Evolutionary conservation across 2,888 invertebrate species (phyloP).

Genomic region (Agrenia bidenticulata): DNA sequence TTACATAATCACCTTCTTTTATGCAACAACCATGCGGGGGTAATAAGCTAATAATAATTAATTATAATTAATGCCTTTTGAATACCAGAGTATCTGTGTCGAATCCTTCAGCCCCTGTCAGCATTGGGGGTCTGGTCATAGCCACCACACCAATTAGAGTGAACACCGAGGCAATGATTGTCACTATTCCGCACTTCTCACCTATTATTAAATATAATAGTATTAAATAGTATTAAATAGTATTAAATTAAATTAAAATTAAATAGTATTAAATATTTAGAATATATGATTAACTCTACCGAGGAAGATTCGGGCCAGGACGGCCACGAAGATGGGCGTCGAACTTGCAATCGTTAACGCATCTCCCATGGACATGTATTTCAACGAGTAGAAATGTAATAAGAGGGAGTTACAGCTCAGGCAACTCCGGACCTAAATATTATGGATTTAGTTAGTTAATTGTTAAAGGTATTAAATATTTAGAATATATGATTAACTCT

Average conservation of each 20-base stretch:
- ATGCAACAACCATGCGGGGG: too few species aligned
- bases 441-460: background rate
- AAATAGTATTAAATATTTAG: background rate
- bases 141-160: slow-evolving; percentile 42
- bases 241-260: background rate
- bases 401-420: slow-evolving; percentile 46
- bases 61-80: too few species aligned
- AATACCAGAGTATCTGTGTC: slow-evolving; percentile 36
- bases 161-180: slow-evolving; percentile 42
- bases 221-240: slow-evolving; percentile 19
- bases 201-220: too few species aligned
- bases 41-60: too few species aligned
- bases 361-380: slow-evolving; percentile 47
- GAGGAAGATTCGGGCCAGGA: slow-evolving; percentile 32
- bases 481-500: too few species aligned
- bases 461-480: too few species aligned
- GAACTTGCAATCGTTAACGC: slow-evolving; percentile 46
- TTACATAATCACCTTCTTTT: too few species aligned
- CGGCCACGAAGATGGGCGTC: slow-evolving; percentile 39
- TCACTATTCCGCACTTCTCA: slow-evolving; percentile 46
- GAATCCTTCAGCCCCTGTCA: slow-evolving; percentile 39
- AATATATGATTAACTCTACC: too few species aligned
- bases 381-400: slow-evolving; percentile 46
- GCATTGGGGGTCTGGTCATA: slow-evolving; percentile 41
- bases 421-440: slow-evolving; percentile 36